phyloP scores from a whole-genome alignment of 2,888 invertebrate species.

The Pimpla rufipes region DNA sequence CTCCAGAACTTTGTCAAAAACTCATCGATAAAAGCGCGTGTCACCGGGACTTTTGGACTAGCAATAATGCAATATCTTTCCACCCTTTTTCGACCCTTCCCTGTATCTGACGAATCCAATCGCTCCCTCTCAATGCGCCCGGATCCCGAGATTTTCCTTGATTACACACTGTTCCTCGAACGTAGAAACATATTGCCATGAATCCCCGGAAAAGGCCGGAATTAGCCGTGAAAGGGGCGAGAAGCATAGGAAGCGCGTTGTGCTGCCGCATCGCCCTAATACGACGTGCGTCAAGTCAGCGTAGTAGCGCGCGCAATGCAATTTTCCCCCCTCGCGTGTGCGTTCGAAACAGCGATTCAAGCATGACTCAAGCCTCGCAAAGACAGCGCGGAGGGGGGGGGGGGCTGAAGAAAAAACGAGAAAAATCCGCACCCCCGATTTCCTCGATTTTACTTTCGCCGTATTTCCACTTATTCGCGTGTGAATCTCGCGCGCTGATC shows the following conservation, averaged over 20 bases:
- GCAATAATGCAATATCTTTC: constrained; percentile 44
- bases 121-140: constrained; percentile 17
- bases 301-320: constrained; percentile 19
- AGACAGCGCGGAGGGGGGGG: background rate
- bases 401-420: constrained; percentile 20
- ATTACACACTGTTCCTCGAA: constrained; percentile 49
- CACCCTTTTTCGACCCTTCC: background rate
- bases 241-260: constrained; percentile 36
- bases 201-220: constrained; percentile 44
- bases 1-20: background rate
- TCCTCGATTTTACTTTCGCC: constrained; percentile 63
- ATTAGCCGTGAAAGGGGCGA: constrained; percentile 53
- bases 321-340: constrained; percentile 37
- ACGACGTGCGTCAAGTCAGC: constrained; percentile 38
- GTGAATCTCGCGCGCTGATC: constrained; percentile 59
- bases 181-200: background rate
- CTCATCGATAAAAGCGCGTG: constrained; percentile 5
- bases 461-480: constrained; percentile 31
- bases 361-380: background rate
- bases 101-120: constrained; percentile 7
- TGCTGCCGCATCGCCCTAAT: constrained; percentile 36
- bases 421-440: constrained; percentile 29
- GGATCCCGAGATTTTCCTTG: constrained; percentile 41
- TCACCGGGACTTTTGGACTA: constrained; percentile 38
- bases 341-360: constrained; percentile 55